Evolutionary conservation across 2,888 invertebrate species (phyloP).

Genomic region (Apamea epomidion): DNA sequence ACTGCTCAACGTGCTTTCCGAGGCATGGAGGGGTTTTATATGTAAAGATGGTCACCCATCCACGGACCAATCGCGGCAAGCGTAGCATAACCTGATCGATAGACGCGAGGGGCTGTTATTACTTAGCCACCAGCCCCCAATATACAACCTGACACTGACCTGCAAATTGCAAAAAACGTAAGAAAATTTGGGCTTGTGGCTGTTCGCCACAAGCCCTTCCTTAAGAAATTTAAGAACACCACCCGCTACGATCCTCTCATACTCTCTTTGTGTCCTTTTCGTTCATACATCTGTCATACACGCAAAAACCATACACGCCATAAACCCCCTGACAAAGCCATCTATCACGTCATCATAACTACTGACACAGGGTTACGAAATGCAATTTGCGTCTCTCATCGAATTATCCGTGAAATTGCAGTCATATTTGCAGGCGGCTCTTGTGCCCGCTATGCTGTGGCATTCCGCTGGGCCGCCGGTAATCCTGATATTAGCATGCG

Average conservation of each 20-base stretch:
- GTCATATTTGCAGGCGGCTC: conserved; percentile 12
- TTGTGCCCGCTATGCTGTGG: not conserved
- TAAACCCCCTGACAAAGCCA: too few species aligned
- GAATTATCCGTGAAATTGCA: conserved; percentile 34
- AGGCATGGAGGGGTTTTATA: too few species aligned
- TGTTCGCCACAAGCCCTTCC: too few species aligned
- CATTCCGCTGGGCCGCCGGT: conserved; percentile 5
- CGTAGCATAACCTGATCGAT: too few species aligned
- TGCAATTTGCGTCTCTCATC: conserved; percentile 7
- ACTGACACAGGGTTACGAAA: not conserved
- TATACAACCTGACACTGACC: too few species aligned
- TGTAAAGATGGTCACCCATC: too few species aligned
- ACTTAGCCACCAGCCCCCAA: too few species aligned
- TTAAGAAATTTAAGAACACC: not conserved
- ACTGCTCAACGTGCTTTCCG: too few species aligned
- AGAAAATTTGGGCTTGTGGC: too few species aligned
- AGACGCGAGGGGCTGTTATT: too few species aligned
- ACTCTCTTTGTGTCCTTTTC: not conserved
- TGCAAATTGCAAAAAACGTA: too few species aligned
- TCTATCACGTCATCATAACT: not conserved
- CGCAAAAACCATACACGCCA: not conserved
- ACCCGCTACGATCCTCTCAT: not conserved
- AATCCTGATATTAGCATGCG: conserved; percentile 14
- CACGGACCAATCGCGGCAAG: too few species aligned
- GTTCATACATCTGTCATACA: not conserved